Base-by-base conservation (phyloP, 2,113 vertebrate species). In the Otus sunia region DNA sequence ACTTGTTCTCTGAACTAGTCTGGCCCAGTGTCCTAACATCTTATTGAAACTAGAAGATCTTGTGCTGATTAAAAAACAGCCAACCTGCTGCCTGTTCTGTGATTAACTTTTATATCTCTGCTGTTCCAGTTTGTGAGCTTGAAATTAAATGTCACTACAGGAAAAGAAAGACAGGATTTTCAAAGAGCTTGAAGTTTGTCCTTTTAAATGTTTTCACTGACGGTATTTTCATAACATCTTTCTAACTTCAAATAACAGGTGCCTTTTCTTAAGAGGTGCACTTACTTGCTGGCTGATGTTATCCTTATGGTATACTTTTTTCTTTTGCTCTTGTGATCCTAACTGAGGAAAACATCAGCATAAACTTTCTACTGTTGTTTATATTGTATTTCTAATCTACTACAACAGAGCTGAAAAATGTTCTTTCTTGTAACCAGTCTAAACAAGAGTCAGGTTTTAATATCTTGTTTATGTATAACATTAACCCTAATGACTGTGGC, bases 381-480 rank as follows among this genome's bases (percentile, higher is more conserved):
- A 49, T 88, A 32, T 81, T 88, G 58, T 77, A 72, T 78, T 94
- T 89, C 52, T 92, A 47, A 64, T 87, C 49, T 84, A 34, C 37
- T 89, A 39, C 34, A 95, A 67, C 39, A 58, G 76, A 68, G 17
- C 25, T 91, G 69, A 81, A 86, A 95, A 84, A 91, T 50, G 29
- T 82, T 91, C 23, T 47, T 92, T 95, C 60, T 94, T 26, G 6
- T 75, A 94, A 91, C 39, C 20, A 78, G 60, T 68, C 60, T 92
- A 94, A 95, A 64, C 64, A 93, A 55, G 67, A 77, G n/a, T 71
- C 36, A 45, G 20, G 13, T 82, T 96, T 93, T 80, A 79, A 49
- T 77, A 71, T 36, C 79, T 88, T 88, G 19, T 78, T 94, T 92
- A 71, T 88, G 25, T 19, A 9, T 80, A 60, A 80, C 29, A 49